Evolutionary conservation across 1,140 invertebrate genomes (phyloP).

Genomic region (Oscheius sp.): DNA sequence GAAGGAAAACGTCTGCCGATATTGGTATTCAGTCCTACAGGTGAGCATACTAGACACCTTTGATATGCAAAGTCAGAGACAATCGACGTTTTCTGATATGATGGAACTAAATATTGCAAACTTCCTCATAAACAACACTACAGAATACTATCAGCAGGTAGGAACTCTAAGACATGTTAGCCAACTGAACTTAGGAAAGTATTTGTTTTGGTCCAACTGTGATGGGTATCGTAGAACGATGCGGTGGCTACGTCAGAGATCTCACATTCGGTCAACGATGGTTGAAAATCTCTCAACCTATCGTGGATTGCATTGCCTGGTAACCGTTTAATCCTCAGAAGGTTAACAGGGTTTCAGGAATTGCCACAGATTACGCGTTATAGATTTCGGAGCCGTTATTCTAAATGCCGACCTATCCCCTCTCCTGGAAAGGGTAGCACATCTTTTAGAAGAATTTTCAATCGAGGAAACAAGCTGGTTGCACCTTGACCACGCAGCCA

Average conservation of each 20-base stretch:
- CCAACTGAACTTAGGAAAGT: not conserved
- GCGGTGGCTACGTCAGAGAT: conserved; percentile 6
- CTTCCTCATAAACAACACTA: not conserved
- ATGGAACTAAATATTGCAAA: conserved; percentile 6
- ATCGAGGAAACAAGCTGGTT: conserved; percentile 37
- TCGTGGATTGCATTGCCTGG: conserved; percentile 19
- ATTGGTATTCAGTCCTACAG: conserved; percentile 26
- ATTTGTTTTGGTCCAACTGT: conserved; percentile 12
- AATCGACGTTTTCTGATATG: conserved; percentile 9
- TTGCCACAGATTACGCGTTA: not conserved
- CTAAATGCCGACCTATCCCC: conserved; percentile 26
- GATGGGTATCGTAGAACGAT: conserved; percentile 27
- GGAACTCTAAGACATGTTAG: not conserved
- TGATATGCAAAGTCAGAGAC: conserved; percentile 5
- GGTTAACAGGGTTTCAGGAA: conserved; percentile 26
- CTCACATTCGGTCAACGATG: conserved; percentile 30
- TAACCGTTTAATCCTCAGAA: not conserved
- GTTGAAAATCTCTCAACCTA: conserved; percentile 23
- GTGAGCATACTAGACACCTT: not conserved
- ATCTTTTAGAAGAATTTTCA: conserved; percentile 12
- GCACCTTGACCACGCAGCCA: conserved; percentile 14
- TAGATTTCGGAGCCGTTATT: conserved; percentile 35
- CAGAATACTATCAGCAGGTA: conserved; percentile 22
- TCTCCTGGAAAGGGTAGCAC: conserved; percentile 4
- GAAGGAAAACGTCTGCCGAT: conserved; percentile 21